These are phyloP conservation scores for Mormyrops boulengeri DNA, from an alignment of 2,797 vertebrate species.

Conservation along the genomic window DNA sequence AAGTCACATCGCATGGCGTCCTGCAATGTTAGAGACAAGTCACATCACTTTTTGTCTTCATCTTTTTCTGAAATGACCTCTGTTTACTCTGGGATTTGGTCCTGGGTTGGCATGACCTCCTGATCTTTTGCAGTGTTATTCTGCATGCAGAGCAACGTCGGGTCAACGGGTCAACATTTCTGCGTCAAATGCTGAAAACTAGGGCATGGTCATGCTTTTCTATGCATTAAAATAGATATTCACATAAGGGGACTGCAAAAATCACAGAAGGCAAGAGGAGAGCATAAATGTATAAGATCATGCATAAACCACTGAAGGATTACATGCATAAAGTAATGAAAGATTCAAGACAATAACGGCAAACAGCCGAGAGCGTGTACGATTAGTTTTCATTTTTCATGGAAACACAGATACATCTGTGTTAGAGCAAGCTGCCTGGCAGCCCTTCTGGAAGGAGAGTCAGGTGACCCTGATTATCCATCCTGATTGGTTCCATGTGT, in stretches of 20 bases:
- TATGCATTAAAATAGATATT: not conserved
- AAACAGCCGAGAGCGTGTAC: not conserved
- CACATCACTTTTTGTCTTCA: not conserved
- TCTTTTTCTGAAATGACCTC: not conserved
- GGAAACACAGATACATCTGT: not conserved
- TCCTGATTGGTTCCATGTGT: not conserved
- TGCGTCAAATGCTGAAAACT: not conserved
- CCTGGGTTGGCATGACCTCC: not conserved
- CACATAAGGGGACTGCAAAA: not conserved
- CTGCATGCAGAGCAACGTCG: not conserved
- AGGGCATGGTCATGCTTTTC: not conserved
- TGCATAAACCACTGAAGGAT: not conserved
- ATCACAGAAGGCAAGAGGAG: not conserved
- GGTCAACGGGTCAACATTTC: not conserved
- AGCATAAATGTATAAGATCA: not conserved
- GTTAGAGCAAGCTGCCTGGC: not conserved
- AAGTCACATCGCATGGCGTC: no score
- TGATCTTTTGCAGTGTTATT: not conserved
- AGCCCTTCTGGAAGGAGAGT: not conserved
- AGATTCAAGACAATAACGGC: not conserved
- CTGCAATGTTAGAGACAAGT: no score
- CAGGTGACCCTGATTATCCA: constrained; percentile 4
- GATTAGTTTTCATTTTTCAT: not conserved
- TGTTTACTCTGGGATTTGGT: not conserved
- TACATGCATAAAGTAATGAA: not conserved